These are phyloP conservation scores for Parazoanthus swiftii DNA, from an alignment of 92 coral and sea anemone species.

Conservation along the genomic window DNA sequence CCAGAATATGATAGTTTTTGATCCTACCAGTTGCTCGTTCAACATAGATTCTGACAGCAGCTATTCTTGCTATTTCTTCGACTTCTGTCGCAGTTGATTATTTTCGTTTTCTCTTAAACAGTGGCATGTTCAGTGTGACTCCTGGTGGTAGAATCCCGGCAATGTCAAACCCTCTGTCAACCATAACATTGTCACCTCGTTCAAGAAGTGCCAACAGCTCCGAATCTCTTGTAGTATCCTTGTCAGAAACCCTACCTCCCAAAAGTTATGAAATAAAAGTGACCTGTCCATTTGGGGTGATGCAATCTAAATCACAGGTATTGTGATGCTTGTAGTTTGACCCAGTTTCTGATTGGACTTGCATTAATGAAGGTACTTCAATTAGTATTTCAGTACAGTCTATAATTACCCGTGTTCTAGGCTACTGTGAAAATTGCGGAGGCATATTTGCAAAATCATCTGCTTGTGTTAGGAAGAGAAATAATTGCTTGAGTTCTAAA, in stretches of 20 bases:
- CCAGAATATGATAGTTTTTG: constrained; percentile 62
- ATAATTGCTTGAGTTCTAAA: neutral
- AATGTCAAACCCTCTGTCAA: constrained; percentile 33
- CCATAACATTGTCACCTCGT: constrained; percentile 17
- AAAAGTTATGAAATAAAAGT: constrained; percentile 56
- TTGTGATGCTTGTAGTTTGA: constrained; percentile 38
- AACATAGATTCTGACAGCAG: constrained; percentile 31
- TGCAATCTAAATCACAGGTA: constrained; percentile 54
- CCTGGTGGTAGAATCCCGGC: constrained; percentile 3
- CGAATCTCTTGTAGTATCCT: constrained; percentile 3
- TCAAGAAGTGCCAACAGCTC: constrained; percentile 4
- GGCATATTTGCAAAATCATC: constrained; percentile 4
- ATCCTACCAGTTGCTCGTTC: constrained; percentile 52
- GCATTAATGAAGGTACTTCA: constrained; percentile 63
- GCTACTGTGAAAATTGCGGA: constrained; percentile 1
- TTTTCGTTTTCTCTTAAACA: constrained; percentile 16
- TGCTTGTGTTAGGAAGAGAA: constrained; percentile 19
- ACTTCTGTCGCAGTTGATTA: constrained; percentile 22
- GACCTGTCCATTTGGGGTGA: constrained; percentile 61
- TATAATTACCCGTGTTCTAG: constrained; percentile 32
- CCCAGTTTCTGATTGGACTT: constrained; percentile 64
- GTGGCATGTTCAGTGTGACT: constrained; percentile 5
- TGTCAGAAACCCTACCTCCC: constrained; percentile 52
- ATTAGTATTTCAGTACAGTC: constrained; percentile 55
- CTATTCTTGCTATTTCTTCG: constrained; percentile 11